phyloP scores from a whole-genome alignment of 2,113 vertebrate genomes.

The Meles meles region DNA sequence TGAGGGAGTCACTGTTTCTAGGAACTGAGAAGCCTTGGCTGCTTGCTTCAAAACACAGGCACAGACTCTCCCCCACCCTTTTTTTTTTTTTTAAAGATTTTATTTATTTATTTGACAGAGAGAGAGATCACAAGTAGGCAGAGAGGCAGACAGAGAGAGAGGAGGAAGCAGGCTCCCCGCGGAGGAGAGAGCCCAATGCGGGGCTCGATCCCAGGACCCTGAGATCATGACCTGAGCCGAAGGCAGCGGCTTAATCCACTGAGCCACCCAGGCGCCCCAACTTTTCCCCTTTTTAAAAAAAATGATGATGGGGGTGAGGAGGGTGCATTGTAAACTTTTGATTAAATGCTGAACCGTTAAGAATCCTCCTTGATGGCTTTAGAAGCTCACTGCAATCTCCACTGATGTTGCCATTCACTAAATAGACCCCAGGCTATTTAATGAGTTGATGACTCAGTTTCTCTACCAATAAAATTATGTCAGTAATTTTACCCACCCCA shows the following conservation, averaged over 20 bases:
- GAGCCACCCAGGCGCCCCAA: too few relatives aligned
- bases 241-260: too few relatives aligned
- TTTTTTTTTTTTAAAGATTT: too few relatives aligned
- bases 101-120: too few relatives aligned
- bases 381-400: neutral
- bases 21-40: neutral
- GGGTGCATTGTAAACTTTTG: neutral
- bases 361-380: constrained; percentile 20
- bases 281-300: neutral
- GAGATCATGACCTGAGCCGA: too few relatives aligned
- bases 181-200: too few relatives aligned
- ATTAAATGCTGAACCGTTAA: constrained; percentile 33
- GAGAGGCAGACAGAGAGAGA: too few relatives aligned
- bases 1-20: neutral
- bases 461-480: constrained; percentile 59
- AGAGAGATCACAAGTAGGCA: too few relatives aligned
- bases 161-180: too few relatives aligned
- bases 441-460: constrained; percentile 69
- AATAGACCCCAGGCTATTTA: neutral
- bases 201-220: too few relatives aligned
- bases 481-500: constrained; percentile 52
- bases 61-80: neutral
- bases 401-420: neutral
- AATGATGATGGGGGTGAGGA: neutral
- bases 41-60: neutral